Evolutionary conservation across 2,888 invertebrate genomes (phyloP).

Genomic region (Hemaris fuciformis): DNA sequence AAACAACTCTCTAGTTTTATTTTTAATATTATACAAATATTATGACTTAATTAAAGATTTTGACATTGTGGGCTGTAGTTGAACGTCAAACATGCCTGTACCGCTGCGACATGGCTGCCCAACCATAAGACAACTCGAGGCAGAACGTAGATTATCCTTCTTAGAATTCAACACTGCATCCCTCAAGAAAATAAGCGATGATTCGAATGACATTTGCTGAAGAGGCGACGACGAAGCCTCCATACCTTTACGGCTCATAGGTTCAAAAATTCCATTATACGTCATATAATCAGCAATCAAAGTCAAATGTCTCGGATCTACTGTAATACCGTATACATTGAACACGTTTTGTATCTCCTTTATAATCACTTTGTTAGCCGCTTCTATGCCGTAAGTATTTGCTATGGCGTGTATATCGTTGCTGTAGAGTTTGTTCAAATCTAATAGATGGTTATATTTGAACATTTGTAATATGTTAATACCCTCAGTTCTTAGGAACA

Average conservation of each 20-base stretch:
- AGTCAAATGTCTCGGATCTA: slow-evolving; percentile 95
- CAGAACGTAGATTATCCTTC: slow-evolving; percentile 88
- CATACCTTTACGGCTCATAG: slow-evolving; percentile 95
- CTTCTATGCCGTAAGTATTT: slow-evolving; percentile 96
- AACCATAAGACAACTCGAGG: slow-evolving; percentile 92
- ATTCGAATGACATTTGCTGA: slow-evolving; percentile 99
- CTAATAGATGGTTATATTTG: slow-evolving; percentile 88
- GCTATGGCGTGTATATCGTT: slow-evolving; percentile 97
- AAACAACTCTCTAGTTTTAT: slow-evolving; percentile 32
- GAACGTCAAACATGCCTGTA: slow-evolving; percentile 87
- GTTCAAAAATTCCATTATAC: slow-evolving; percentile 92
- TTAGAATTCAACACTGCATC: slow-evolving; percentile 88
- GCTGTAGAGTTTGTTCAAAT: slow-evolving; percentile 91
- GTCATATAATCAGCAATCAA: slow-evolving; percentile 99
- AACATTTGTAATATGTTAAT: slow-evolving; percentile 96
- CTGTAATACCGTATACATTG: slow-evolving; percentile 97
- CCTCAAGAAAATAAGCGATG: slow-evolving; percentile 91
- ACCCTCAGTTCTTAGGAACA: slow-evolving; percentile 95
- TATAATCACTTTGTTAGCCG: slow-evolving; percentile 93
- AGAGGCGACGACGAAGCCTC: slow-evolving; percentile 94
- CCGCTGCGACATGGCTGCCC: slow-evolving; percentile 92
- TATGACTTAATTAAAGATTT: background rate
- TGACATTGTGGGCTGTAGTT: slow-evolving; percentile 26
- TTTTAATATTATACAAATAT: slow-evolving; percentile 19
- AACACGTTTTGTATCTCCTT: slow-evolving; percentile 98